Evolutionary conservation across 2,113 vertebrate genomes (phyloP).

Genomic region (Carassius gibelio): DNA sequence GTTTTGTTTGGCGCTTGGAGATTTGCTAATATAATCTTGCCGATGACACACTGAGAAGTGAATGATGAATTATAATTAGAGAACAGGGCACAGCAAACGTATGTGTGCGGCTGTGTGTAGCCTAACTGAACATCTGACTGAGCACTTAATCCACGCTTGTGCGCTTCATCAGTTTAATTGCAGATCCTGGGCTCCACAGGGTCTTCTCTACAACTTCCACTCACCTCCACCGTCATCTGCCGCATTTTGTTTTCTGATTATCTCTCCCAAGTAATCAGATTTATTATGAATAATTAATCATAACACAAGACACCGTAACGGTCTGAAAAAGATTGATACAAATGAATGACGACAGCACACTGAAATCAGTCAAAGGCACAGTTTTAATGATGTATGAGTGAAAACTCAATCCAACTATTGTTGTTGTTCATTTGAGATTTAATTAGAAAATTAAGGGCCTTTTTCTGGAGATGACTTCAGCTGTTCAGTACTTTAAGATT

Average conservation of each 20-base stretch:
- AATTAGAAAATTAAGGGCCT: not conserved
- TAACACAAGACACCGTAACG: not conserved
- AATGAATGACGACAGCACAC: not conserved
- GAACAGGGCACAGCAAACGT: constrained; percentile 12
- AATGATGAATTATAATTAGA: constrained; percentile 34
- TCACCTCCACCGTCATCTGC: not conserved
- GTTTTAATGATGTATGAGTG: not conserved
- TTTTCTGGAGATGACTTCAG: not conserved
- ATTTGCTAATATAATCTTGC: constrained; percentile 40
- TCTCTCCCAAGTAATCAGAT: not conserved
- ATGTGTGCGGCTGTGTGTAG: not conserved
- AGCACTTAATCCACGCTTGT: constrained; percentile 3
- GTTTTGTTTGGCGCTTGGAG: not conserved
- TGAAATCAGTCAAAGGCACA: not conserved
- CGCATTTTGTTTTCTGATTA: not conserved
- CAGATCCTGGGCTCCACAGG: constrained; percentile 12
- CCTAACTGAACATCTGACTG: constrained; percentile 13
- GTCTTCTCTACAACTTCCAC: constrained; percentile 14
- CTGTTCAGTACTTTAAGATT: not conserved
- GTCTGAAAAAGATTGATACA: not conserved
- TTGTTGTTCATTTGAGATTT: not conserved
- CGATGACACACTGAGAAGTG: constrained; percentile 14
- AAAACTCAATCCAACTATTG: not conserved
- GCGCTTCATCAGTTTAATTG: constrained; percentile 35
- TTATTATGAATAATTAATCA: not conserved